phyloP scores from a whole-genome alignment of 1,140 invertebrate species.

The Leptoteleia sp. region DNA sequence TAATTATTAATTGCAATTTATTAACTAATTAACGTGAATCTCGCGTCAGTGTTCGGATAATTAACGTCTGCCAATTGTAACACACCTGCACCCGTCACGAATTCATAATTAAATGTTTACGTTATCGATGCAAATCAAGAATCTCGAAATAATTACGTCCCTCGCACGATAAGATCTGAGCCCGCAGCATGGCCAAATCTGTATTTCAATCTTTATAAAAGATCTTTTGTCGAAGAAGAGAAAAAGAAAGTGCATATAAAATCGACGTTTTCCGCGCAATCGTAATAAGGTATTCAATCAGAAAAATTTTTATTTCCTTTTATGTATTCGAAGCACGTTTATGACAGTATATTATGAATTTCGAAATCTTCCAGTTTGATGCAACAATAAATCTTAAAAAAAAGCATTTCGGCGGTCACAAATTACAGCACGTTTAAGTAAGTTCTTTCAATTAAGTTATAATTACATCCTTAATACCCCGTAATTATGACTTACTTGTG shows the following conservation, averaged over 20 bases:
- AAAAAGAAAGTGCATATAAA: constrained; percentile 58
- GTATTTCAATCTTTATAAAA: constrained; percentile 49
- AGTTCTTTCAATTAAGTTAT: background rate
- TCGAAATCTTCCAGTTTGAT: constrained; percentile 4
- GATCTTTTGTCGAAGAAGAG: constrained; percentile 23
- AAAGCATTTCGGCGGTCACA: background rate
- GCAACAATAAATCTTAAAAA: constrained; percentile 3
- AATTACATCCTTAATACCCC: background rate
- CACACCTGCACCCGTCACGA: too few relatives aligned
- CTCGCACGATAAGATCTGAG: constrained; percentile 41
- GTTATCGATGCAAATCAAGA: background rate
- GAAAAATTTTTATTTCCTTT: constrained; percentile 16
- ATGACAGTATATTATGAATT: constrained; percentile 1
- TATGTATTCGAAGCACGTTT: constrained; percentile 20
- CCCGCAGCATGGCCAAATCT: constrained; percentile 23
- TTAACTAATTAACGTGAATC: too few relatives aligned
- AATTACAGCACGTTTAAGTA: background rate
- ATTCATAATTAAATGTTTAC: too few relatives aligned
- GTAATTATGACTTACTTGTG: background rate
- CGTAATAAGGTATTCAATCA: constrained; percentile 25
- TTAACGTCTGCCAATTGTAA: too few relatives aligned
- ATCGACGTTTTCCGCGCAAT: constrained; percentile 29
- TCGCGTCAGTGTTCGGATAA: too few relatives aligned
- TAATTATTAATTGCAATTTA: too few relatives aligned
- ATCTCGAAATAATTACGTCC: constrained; percentile 46